Conservation (phyloP, 1,140 invertebrate genomes). For the Bombus haemorrhoidalis region DNA sequence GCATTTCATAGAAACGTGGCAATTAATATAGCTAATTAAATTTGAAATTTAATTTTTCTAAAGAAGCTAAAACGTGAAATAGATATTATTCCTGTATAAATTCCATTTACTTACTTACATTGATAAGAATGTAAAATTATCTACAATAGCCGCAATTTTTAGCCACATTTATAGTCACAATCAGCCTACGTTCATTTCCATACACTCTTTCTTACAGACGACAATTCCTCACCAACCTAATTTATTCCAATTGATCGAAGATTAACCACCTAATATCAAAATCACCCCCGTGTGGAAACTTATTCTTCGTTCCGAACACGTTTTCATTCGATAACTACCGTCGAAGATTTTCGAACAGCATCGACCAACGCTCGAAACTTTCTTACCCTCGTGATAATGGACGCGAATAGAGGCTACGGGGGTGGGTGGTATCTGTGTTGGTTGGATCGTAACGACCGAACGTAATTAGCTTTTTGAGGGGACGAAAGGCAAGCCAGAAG, state of each 20-base stretch:
- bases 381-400: background rate
- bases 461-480: slow-evolving; percentile 58
- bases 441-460: slow-evolving; percentile 36
- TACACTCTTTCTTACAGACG: no score
- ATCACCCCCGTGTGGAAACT: background rate
- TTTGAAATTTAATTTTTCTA: no score
- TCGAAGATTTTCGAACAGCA: slow-evolving; percentile 19
- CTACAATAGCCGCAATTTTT: no score
- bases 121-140: no score
- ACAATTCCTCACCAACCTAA: background rate
- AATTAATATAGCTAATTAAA: no score
- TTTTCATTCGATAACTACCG: background rate
- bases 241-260: background rate
- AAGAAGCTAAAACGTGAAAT: no score
- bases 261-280: background rate
- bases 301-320: background rate
- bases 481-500: slow-evolving; percentile 7
- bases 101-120: no score
- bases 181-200: no score
- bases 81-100: no score
- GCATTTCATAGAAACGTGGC: no score
- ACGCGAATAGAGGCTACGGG: background rate
- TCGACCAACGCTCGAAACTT: slow-evolving; percentile 7
- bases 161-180: no score
- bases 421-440: background rate